Conservation (phyloP, 2,113 vertebrate genomes). For the Ivindomyrus marchei region DNA sequence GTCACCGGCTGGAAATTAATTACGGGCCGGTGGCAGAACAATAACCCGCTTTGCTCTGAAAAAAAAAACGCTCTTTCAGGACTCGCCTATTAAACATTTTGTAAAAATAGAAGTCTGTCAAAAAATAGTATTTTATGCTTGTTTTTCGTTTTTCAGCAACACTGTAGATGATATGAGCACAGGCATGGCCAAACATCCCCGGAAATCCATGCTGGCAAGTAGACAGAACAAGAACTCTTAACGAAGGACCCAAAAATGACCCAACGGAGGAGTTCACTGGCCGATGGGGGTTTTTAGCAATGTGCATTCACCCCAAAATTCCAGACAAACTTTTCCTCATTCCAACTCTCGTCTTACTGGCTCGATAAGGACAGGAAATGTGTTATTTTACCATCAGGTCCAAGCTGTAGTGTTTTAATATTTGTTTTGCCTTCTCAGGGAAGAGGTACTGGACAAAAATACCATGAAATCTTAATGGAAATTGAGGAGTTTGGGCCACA, state of each 20-base stretch:
- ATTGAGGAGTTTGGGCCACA: neutral
- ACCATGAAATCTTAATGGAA: neutral
- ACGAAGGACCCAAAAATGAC: neutral
- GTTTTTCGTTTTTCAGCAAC: neutral
- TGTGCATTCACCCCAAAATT: neutral
- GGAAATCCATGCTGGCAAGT: neutral
- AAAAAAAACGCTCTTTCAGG: constrained; percentile 1
- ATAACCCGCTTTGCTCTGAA: neutral
- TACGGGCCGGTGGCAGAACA: neutral
- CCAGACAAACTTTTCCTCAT: neutral
- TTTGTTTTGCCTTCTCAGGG: neutral
- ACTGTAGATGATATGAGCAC: neutral
- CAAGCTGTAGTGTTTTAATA: neutral
- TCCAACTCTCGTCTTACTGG: neutral
- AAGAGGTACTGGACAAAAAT: neutral
- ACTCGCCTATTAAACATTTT: neutral
- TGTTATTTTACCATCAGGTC: neutral
- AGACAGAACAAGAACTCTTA: neutral
- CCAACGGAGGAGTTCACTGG: neutral
- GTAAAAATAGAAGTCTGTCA: neutral
- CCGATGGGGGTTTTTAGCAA: neutral
- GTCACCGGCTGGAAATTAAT: constrained; percentile 14
- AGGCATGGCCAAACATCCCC: neutral
- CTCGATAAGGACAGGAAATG: neutral
- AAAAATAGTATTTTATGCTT: neutral